Base-by-base conservation (phyloP, 2,888 invertebrate genomes). In the Lasioglossum lativentre region DNA sequence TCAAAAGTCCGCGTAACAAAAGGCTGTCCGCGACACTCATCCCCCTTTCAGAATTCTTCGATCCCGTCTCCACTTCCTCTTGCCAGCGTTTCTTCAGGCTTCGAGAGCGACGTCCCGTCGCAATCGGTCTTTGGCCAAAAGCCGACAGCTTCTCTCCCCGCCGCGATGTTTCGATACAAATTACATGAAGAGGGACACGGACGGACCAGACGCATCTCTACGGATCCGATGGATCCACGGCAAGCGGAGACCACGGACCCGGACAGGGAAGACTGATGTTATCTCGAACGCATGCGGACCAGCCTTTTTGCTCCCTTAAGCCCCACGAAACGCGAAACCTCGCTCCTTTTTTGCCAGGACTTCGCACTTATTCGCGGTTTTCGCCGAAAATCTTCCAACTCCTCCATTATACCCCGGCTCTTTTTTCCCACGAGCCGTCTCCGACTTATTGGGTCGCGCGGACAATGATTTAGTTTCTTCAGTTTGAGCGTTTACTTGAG, bases 121-220 rank as follows among this genome's bases (percentile, higher is more conserved):
- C 92, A 89, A 93, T 92, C 91, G 92, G 89, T 93, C 93, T 93
- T 93, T 93, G 93, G 87, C 80, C 84, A 80, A 85, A 74, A 87
- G 93, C 93, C 93, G 93, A 93, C 93, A 91, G 91, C 85, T 91
- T 89, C 91, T 92, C 90, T 68, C 70, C 91, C 89, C 86, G 88
- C 90, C 89, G 90, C 88, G 93, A 94, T 94, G 93, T 93, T 93
- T 92, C 93, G 94, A 94, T 94, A 94, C 94, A 95, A 94, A 95
- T 94, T 94, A 95, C 94, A 94, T 87, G 93, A 93, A 92, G 93
- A 91, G 91, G 90, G 94, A 93, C 91, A 92, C 90, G 88, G 70
- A 83, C 80, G 80, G 82, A 71, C 72, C 82, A 47, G 71, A 76
- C 47, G 74, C 78, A 86, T 86, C 86, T 78, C 75, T 81, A 40